Percentiles rank a stretch among this genome's conserved stretches.
Conservation (phyloP, 2,888 invertebrate species). For the Tetramorium bicarinatum region DNA sequence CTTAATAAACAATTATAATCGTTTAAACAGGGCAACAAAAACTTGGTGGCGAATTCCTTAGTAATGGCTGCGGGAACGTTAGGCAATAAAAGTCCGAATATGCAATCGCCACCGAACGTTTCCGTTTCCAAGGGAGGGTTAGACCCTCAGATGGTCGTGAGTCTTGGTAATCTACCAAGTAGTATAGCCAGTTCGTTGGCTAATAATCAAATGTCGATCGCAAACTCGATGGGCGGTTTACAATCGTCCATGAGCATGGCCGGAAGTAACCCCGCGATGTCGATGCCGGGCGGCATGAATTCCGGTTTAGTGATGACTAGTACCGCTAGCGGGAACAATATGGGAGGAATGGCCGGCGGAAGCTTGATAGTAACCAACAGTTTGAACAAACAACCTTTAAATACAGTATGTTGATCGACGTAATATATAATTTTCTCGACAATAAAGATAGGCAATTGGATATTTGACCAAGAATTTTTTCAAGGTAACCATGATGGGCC, state of each 20-base stretch:
- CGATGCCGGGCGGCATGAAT: conserved; percentile 85
- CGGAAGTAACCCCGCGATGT: conserved; percentile 84
- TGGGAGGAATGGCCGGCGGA: conserved; percentile 90
- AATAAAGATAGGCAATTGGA: background rate
- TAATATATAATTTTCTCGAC: background rate
- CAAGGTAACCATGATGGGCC: conserved; percentile 88
- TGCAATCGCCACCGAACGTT: conserved; percentile 95
- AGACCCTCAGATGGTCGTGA: conserved; percentile 88
- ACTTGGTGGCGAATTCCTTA: conserved; percentile 91
- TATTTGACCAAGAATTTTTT: conserved; percentile 14
- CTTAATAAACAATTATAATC: conserved; percentile 58
- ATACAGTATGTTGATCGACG: conserved; percentile 77
- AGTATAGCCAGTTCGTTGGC: conserved; percentile 87
- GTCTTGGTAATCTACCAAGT: conserved; percentile 88
- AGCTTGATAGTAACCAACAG: conserved; percentile 92
- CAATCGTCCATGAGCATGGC: conserved; percentile 90
- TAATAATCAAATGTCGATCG: conserved; percentile 86
- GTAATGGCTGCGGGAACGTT: conserved; percentile 92
- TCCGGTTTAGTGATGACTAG: conserved; percentile 94
- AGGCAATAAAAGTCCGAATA: conserved; percentile 94
- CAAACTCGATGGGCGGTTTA: conserved; percentile 86
- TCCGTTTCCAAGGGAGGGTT: conserved; percentile 90
- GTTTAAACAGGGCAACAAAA: conserved; percentile 90
- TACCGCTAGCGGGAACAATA: conserved; percentile 88
- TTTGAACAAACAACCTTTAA: conserved; percentile 91